Percentiles rank a stretch among this genome's conserved stretches.
phyloP scores from a whole-genome alignment of 2,797 vertebrate genomes.

The Dendrocincla tyrannina region DNA sequence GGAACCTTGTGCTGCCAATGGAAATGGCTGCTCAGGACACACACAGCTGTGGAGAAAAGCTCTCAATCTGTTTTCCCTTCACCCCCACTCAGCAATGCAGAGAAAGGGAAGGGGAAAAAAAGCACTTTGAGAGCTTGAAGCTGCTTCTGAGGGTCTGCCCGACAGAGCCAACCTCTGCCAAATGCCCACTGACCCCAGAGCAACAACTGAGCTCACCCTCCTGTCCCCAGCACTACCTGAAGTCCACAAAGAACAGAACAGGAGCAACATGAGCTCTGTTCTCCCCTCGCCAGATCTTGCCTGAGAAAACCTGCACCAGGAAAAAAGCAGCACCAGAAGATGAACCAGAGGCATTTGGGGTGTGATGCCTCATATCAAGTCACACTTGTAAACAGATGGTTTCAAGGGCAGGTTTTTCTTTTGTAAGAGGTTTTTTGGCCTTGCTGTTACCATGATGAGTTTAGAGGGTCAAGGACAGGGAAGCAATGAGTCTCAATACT shows the following conservation, averaged over 20 bases:
- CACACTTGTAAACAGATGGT: background rate
- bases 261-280: background rate
- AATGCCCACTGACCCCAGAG: background rate
- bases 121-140: background rate
- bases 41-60: background rate
- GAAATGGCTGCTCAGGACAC: background rate
- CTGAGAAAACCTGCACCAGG: background rate
- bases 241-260: background rate
- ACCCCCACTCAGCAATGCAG: background rate
- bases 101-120: background rate
- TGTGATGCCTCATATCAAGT: background rate
- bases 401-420: background rate
- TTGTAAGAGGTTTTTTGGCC: background rate
- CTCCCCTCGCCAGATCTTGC: fast-evolving
- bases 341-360: background rate
- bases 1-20: background rate
- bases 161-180: background rate
- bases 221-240: no score
- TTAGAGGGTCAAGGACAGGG: background rate
- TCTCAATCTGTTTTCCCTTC: background rate
- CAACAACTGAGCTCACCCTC: background rate
- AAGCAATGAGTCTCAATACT: background rate
- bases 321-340: background rate
- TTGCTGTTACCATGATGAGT: background rate
- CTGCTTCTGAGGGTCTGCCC: background rate